A percentile compares a stretch with the other conserved stretches of the same genome.
Evolutionary conservation across 2,797 vertebrate genomes (phyloP).

Genomic region (Mormyrops attenuatus): DNA sequence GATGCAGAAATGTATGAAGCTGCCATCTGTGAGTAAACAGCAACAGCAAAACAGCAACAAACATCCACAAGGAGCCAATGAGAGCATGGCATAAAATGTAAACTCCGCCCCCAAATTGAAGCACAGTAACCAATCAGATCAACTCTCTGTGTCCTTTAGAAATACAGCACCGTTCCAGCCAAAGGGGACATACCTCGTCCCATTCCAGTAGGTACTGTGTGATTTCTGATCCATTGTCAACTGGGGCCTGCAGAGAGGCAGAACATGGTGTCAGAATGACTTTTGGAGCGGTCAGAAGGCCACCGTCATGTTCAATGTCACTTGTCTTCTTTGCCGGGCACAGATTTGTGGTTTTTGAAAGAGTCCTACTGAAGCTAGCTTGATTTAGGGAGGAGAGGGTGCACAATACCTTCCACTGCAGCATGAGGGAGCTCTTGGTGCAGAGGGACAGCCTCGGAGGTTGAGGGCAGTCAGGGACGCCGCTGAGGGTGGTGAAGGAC

Average conservation of each 20-base stretch:
- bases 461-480: constrained; percentile 71
- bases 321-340: neutral
- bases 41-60: neutral
- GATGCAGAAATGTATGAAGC: neutral
- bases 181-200: constrained; percentile 58
- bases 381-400: neutral
- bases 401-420: constrained; percentile 79
- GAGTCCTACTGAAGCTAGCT: neutral
- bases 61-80: neutral
- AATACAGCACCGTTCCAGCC: neutral
- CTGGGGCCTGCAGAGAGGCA: constrained; percentile 63
- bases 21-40: neutral
- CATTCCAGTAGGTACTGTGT: constrained; percentile 79
- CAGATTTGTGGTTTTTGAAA: neutral
- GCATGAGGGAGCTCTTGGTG: constrained; percentile 74
- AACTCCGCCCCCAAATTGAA: neutral
- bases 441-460: constrained; percentile 73
- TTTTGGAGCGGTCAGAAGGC: neutral
- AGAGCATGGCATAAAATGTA: neutral
- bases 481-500: constrained; percentile 77
- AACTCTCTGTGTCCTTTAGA: neutral
- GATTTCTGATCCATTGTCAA: constrained; percentile 82
- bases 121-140: neutral
- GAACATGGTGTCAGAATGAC: constrained; percentile 20
- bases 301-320: neutral